Percentiles rank a stretch among this genome's conserved stretches.
phyloP scores from a whole-genome alignment of 2,888 invertebrate species.

The Drosophila diplacantha region DNA sequence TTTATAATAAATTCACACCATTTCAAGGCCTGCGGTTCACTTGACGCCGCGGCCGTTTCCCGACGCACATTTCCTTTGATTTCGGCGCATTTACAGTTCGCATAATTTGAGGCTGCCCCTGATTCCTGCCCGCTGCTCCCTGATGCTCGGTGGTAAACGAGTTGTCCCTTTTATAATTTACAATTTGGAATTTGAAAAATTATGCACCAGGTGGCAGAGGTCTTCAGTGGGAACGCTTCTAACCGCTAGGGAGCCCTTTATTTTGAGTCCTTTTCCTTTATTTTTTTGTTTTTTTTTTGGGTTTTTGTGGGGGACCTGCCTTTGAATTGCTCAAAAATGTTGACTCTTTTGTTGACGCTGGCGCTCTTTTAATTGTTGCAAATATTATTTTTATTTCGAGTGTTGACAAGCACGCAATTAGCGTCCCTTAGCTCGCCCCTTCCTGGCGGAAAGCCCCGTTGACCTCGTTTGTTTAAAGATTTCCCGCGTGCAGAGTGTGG shows the following conservation, averaged over 20 bases:
- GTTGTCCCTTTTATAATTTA: slow-evolving; percentile 35
- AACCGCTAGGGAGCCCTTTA: slow-evolving; percentile 18
- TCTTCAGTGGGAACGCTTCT: slow-evolving; percentile 3
- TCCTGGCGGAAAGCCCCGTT: background rate
- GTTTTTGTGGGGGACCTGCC: slow-evolving; percentile 8
- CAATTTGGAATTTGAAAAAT: slow-evolving; percentile 36
- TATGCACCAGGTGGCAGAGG: slow-evolving; percentile 31
- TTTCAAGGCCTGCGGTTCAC: slow-evolving; percentile 14
- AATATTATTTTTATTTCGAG: slow-evolving; percentile 58
- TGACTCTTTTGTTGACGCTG: slow-evolving; percentile 27
- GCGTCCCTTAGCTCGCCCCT: slow-evolving; percentile 28
- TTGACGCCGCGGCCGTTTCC: slow-evolving; percentile 11
- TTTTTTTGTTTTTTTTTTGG: slow-evolving; percentile 2
- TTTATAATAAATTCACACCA: slow-evolving; percentile 11
- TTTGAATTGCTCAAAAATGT: slow-evolving; percentile 23
- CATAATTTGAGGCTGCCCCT: slow-evolving; percentile 44
- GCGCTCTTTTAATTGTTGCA: slow-evolving; percentile 49
- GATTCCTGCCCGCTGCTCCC: background rate
- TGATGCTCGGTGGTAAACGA: slow-evolving; percentile 16
- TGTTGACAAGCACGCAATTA: slow-evolving; percentile 65
- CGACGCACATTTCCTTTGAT: slow-evolving; percentile 23
- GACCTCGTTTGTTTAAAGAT: slow-evolving; percentile 37
- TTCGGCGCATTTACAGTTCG: slow-evolving; percentile 39
- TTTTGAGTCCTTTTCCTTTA: slow-evolving; percentile 17
- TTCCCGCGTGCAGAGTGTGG: slow-evolving; percentile 16